These are phyloP conservation scores for Pycnomerus fuliginosus DNA, from an alignment of 2,888 invertebrate genomes.

Conservation along the genomic window DNA sequence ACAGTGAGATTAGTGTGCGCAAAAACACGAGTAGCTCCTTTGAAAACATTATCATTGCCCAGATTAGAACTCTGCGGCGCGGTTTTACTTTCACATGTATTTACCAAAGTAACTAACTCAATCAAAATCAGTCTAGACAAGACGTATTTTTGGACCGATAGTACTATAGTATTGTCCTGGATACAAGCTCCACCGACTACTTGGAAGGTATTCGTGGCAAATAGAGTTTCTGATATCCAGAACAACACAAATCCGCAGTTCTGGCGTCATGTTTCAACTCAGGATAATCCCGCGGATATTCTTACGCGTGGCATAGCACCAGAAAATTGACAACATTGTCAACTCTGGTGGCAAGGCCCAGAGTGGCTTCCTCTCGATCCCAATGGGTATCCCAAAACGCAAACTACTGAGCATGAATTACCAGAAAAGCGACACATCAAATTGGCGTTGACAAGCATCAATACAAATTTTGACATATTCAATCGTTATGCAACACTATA, in stretches of 20 bases:
- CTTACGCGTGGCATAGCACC: constrained; percentile 13
- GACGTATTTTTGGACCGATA: neutral
- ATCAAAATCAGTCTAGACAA: neutral
- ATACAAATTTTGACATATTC: too few species aligned
- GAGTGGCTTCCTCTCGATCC: constrained; percentile 6
- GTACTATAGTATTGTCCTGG: neutral
- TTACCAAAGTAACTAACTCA: neutral
- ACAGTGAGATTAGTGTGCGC: constrained; percentile 3
- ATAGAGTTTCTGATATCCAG: too few species aligned
- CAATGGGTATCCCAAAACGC: too few species aligned
- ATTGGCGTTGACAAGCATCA: too few species aligned
- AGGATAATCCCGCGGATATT: constrained; percentile 21
- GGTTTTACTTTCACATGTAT: neutral
- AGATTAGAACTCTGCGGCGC: constrained; percentile 5
- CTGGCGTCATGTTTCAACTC: constrained; percentile 14
- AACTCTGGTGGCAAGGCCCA: constrained; percentile 19
- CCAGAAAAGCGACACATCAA: neutral
- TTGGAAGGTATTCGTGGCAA: too few species aligned
- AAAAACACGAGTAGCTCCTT: constrained; percentile 7
- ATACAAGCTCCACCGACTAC: neutral
- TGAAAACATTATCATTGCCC: constrained; percentile 5
- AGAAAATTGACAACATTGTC: neutral
- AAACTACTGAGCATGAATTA: too few species aligned
- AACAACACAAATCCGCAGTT: too few species aligned
- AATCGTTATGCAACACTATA: neutral